A percentile compares a stretch with the other conserved stretches of the same genome.
phyloP scores from a whole-genome alignment of 2,113 vertebrate species.

The Strigops habroptila region DNA sequence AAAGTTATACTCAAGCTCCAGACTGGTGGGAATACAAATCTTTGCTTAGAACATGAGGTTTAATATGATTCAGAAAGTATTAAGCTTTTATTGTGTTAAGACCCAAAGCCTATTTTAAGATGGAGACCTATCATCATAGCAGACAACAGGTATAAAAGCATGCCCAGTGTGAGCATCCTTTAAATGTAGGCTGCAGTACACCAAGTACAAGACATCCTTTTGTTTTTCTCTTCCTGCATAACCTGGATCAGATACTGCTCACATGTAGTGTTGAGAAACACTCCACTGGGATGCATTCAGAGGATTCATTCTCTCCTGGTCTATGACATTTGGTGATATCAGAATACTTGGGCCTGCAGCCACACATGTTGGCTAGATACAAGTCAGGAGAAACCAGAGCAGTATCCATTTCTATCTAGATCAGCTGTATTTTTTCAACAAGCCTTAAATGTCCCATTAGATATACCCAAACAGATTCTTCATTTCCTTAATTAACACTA shows the following conservation, averaged over 20 bases:
- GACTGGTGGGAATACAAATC: neutral
- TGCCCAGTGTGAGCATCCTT: neutral
- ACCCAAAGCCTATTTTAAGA: neutral
- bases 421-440: neutral
- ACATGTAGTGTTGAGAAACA: neutral
- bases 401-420: neutral
- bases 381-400: neutral
- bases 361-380: neutral
- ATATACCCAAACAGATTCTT: neutral
- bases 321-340: neutral
- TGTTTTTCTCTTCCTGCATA: neutral
- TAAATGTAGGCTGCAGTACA: neutral
- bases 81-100: neutral
- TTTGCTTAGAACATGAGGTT: neutral
- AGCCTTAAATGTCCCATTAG: neutral
- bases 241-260: neutral
- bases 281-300: neutral
- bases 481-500: neutral
- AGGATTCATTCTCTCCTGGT: neutral
- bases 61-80: neutral
- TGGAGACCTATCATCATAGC: neutral
- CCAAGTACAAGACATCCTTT: neutral
- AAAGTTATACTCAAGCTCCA: neutral
- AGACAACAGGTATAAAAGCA: neutral
- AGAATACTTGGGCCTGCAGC: neutral